Conservation (phyloP, 2,113 vertebrate genomes). For the Oryzias woworae region DNA sequence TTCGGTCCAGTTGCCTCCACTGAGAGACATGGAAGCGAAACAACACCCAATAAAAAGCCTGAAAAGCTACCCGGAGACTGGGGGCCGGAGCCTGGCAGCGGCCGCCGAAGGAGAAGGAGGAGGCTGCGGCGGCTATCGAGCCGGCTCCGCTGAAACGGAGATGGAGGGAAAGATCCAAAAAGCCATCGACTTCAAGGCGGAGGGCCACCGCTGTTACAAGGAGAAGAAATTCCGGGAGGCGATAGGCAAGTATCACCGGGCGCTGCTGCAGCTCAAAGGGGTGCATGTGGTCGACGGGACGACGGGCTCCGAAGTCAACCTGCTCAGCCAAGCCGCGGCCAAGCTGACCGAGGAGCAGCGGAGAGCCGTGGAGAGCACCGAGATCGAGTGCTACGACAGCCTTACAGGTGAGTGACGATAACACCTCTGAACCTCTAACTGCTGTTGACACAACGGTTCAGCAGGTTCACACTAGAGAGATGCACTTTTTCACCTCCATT, state of each 20-base stretch:
- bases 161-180: slow-evolving; percentile 88
- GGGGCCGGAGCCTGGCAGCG: slow-evolving; percentile 80
- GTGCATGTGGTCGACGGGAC: slow-evolving; percentile 80
- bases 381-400: slow-evolving; percentile 93
- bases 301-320: slow-evolving; percentile 76
- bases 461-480: slow-evolving; percentile 27
- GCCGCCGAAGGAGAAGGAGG: slow-evolving; percentile 72
- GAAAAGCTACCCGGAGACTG: slow-evolving; percentile 79
- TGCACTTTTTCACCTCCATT: neutral
- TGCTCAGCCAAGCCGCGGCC: slow-evolving; percentile 69
- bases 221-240: slow-evolving; percentile 94
- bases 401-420: slow-evolving; percentile 81
- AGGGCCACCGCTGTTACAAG: slow-evolving; percentile 90
- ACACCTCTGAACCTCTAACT: neutral
- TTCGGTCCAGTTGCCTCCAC: slow-evolving; percentile 66
- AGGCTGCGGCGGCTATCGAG: slow-evolving; percentile 57
- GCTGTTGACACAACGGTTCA: slow-evolving; percentile 44
- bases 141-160: slow-evolving; percentile 74
- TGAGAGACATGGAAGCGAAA: slow-evolving; percentile 81
- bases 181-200: slow-evolving; percentile 87
- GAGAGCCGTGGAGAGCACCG: slow-evolving; percentile 85
- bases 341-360: slow-evolving; percentile 86
- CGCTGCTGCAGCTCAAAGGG: slow-evolving; percentile 90
- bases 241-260: slow-evolving; percentile 91
- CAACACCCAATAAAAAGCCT: slow-evolving; percentile 77